phyloP scores from a whole-genome alignment of 2,888 invertebrate species.

The Phoronis australis region DNA sequence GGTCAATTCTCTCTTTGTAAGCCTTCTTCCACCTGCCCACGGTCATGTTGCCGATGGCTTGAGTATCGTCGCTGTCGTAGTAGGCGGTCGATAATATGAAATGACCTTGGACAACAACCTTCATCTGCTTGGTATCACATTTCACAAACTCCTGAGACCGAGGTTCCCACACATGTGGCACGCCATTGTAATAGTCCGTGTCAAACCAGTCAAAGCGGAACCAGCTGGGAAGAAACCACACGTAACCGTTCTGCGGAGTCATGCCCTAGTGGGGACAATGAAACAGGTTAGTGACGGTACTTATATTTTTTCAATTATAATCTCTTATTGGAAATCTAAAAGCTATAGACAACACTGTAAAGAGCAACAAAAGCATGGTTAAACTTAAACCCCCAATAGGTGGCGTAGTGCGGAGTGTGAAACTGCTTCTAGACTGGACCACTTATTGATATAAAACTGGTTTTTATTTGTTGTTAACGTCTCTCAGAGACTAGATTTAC shows the following conservation, averaged over 20 bases:
- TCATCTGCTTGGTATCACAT: slow-evolving; percentile 61
- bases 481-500: too few species aligned
- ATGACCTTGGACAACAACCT: slow-evolving; percentile 67
- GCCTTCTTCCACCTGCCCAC: slow-evolving; percentile 62
- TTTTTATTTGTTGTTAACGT: too few species aligned
- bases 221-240: slow-evolving; percentile 82
- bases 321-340: too few species aligned
- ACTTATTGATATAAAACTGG: too few species aligned
- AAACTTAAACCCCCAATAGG: too few species aligned
- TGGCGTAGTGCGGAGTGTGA: too few species aligned
- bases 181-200: slow-evolving; percentile 55
- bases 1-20: too few species aligned
- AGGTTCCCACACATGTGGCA: slow-evolving; percentile 18
- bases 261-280: slow-evolving; percentile 40
- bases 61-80: slow-evolving; percentile 61
- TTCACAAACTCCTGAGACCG: slow-evolving; percentile 55
- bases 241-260: slow-evolving; percentile 63
- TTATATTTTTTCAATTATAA: too few species aligned
- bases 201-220: slow-evolving; percentile 59
- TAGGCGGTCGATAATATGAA: slow-evolving; percentile 67
- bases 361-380: too few species aligned
- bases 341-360: too few species aligned
- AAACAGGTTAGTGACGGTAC: neutral
- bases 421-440: too few species aligned
- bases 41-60: slow-evolving; percentile 60